Evolutionary conservation across 2,888 invertebrate species (phyloP), one percentile per base, ranked within the genome.

Genomic region (Drosophila kanekoi): DNA sequence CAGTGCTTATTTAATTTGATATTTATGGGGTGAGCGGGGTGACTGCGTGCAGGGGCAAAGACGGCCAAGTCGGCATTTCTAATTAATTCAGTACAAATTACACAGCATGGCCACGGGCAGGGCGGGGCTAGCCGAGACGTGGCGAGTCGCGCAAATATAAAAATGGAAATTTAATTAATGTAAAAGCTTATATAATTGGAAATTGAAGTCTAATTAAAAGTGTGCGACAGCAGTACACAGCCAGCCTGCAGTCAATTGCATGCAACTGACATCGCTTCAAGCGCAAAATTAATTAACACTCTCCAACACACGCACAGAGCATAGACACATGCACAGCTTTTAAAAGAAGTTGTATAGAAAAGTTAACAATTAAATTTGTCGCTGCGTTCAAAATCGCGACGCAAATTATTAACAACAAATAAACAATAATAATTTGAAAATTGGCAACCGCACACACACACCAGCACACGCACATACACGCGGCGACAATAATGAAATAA

Each of bases 81-180:
- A 83, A 83, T 87, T 88, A 88, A 88, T 86, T 88, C 84, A 66
- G 70, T 72, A 83, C 79, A 81, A 86, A 86, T 88, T 86, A 87
- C 84, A 76, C 61, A 57, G 61, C 45, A 43, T 58, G 41, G 63
- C 54, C 54, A 35, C 43, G 13, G 67, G 72, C 66, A n/a, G 2
- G 20, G 72, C 66, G 14, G 2, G 20, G 32, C 40, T 16, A 33
- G 16, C 10, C 44, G 33, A 38, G 53, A 8, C 13, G 23, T n/a
- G 49, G 35, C 57, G 33, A 28, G n/a, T 14, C 18, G 13, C 32
- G 61, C 43, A 43, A 60, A 64, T 63, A 68, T 80, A 77, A 80
- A 83, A 90, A 89, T 87, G 91, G 81, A 87, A 90, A 90, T 90
- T 87, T 90, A 89, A 90, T 90, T 90, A 90, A 81, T 84, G 77